phyloP scores from a whole-genome alignment of 1,140 invertebrate genomes.

The Microplitis mediator region DNA sequence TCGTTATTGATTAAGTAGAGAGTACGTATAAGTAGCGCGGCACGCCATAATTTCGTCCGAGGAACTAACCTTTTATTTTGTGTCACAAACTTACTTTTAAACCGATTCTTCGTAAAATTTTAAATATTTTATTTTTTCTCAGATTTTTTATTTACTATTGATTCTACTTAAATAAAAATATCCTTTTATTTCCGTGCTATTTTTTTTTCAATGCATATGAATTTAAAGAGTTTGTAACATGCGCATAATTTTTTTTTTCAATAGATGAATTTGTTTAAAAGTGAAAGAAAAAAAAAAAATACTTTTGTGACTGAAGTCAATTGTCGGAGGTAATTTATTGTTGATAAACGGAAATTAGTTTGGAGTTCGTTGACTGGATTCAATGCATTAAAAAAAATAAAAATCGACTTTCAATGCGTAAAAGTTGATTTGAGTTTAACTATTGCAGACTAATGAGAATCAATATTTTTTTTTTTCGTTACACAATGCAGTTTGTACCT shows the following conservation, averaged over 20 bases:
- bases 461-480: constrained; percentile 1
- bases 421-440: background rate
- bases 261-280: background rate
- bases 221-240: too few species aligned
- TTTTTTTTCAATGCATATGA: too few species aligned
- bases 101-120: background rate
- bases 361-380: too few species aligned
- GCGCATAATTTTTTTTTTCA: too few species aligned
- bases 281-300: background rate
- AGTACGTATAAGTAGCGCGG: constrained; percentile 17
- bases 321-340: too few species aligned
- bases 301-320: too few species aligned
- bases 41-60: constrained; percentile 26
- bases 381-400: too few species aligned
- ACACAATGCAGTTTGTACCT: background rate
- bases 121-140: background rate
- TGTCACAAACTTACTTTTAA: background rate
- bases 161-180: too few species aligned
- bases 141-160: background rate
- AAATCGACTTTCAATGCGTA: background rate
- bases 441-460: constrained; percentile 10
- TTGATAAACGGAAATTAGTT: background rate
- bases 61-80: background rate
- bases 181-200: too few species aligned
- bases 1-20: constrained; percentile 31